phyloP scores from a whole-genome alignment of 2,113 vertebrate species.

The Misgurnus anguillicaudatus region DNA sequence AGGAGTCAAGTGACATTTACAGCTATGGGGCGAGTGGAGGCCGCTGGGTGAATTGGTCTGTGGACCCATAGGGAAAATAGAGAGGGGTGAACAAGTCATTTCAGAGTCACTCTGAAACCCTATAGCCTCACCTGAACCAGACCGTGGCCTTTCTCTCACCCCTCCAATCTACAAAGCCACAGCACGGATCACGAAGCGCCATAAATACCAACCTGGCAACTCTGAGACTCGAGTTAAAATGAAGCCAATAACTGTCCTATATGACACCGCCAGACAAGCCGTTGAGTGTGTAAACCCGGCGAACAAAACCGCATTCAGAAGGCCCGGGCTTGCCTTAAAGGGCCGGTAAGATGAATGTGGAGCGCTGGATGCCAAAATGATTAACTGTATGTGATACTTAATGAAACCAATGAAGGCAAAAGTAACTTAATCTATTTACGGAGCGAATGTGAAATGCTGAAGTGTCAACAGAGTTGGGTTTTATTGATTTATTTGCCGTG shows the following conservation, averaged over 20 bases:
- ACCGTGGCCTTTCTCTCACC: constrained; percentile 61
- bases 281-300: constrained; percentile 49
- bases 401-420: constrained; percentile 40
- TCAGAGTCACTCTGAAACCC: constrained; percentile 67
- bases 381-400: constrained; percentile 7
- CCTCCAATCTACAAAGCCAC: constrained; percentile 47
- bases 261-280: constrained; percentile 38
- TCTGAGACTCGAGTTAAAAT: constrained; percentile 45
- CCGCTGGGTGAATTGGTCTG: constrained; percentile 56
- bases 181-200: constrained; percentile 51
- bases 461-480: not conserved
- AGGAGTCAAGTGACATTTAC: constrained; percentile 75
- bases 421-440: constrained; percentile 40
- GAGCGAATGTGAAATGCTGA: constrained; percentile 26
- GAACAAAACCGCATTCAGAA: constrained; percentile 11
- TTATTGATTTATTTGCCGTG: constrained; percentile 33
- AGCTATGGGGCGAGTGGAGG: constrained; percentile 61
- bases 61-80: constrained; percentile 31
- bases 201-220: constrained; percentile 48
- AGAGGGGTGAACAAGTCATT: constrained; percentile 55
- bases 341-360: constrained; percentile 33
- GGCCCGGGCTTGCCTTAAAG: constrained; percentile 28
- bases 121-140: constrained; percentile 61
- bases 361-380: constrained; percentile 11
- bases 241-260: constrained; percentile 66